Conservation (phyloP, 1,140 invertebrate genomes). For the Drosophila arizonae region DNA sequence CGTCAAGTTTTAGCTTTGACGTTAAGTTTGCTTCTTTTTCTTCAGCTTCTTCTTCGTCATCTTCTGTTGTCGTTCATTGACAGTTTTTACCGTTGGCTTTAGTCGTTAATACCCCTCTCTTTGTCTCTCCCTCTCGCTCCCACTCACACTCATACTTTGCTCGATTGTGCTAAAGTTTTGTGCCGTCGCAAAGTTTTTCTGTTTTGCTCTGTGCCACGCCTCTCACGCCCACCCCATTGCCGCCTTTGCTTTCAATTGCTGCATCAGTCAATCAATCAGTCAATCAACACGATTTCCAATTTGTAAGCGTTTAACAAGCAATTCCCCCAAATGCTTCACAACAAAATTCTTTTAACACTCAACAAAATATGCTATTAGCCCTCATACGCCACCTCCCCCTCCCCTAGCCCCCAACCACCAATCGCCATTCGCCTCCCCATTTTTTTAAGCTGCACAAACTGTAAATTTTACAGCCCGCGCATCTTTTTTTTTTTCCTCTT, state of each 20-base stretch:
- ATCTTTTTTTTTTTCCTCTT: constrained; percentile 16
- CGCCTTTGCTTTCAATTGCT: neutral
- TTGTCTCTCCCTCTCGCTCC: neutral
- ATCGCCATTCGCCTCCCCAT: neutral
- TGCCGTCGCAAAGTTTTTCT: constrained; percentile 45
- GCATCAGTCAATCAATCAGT: constrained; percentile 39
- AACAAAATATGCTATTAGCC: constrained; percentile 36
- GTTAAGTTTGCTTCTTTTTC: constrained; percentile 51
- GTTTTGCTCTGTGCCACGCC: neutral
- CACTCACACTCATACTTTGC: constrained; percentile 20
- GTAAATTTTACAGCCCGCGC: constrained; percentile 51
- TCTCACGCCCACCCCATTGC: neutral
- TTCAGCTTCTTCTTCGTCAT: constrained; percentile 7
- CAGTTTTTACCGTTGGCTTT: constrained; percentile 64
- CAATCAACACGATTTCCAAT: constrained; percentile 57
- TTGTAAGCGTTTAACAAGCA: constrained; percentile 61
- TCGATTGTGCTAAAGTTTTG: constrained; percentile 53
- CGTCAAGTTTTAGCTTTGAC: constrained; percentile 54
- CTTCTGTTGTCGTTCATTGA: constrained; percentile 57
- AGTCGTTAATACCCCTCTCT: constrained; percentile 20
- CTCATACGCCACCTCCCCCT: neutral
- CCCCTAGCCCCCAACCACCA: too few species aligned
- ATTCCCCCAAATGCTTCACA: constrained; percentile 24
- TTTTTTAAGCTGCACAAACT: constrained; percentile 18
- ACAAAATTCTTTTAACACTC: constrained; percentile 29